Evolutionary conservation across 2,113 vertebrate genomes (phyloP), one percentile per base, ranked within the genome.

Genomic region (Myrmecobius fasciatus): DNA sequence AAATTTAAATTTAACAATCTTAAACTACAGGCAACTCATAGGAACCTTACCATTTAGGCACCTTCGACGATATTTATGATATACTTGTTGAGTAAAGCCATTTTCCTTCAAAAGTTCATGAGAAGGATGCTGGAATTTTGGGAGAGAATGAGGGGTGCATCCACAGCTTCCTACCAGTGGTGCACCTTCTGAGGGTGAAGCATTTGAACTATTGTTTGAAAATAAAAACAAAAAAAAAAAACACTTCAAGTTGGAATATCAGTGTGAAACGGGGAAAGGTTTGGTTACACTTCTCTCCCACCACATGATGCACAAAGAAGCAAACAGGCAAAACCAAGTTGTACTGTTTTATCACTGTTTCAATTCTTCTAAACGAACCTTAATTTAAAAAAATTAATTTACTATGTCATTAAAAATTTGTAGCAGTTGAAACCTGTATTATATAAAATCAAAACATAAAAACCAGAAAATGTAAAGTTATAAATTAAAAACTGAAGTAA

Each of bases 41-140:
- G 91, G n/a, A 4, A 3, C 83, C 98, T 98, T 98, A 99, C 99
- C 99, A 53, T 98, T 99, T 31, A 99, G 98, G 97, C 99, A 99
- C 92, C 99, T 98, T 60, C 99, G 98, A 51, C 98, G 99, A 96
- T 99, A 99, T 95, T 99, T 99, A 98, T 99, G 99, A 98, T 99
- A 99, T 5, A 99, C 99, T 95, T 99, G 99, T 92, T 99, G 99
- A 11, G 99, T 99, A 97, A 99, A 99, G 98, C 99, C 99, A 94
- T 99, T 99, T 97, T 99, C 99, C 97, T 99, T 99, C 96, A 99
- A 97, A 98, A 99, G 98, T 97, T 99, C 99, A 24, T 99, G 99
- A 94, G 99, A 99, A 52, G 99, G 99, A 96, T 99, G 99, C 98
- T 99, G 99, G 98, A 99, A 99, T 89, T 99, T 99, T 91, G 99